Percentiles rank a stretch among this genome's conserved stretches.
These are phyloP conservation scores for Melanchra persicariae DNA, from an alignment of 2,888 invertebrate species.

Conservation along the genomic window DNA sequence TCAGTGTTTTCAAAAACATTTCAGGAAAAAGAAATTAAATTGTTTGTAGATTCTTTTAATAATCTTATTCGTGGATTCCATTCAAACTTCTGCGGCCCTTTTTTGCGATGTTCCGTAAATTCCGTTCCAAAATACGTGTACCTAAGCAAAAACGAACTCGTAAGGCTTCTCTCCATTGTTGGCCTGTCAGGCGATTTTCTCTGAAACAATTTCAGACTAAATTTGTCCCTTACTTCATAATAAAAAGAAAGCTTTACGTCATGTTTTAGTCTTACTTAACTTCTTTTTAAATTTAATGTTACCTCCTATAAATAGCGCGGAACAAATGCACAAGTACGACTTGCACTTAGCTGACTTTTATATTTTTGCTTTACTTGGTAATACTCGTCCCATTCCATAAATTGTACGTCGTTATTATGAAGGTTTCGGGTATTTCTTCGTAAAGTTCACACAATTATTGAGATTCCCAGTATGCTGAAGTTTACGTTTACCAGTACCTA, in stretches of 20 bases:
- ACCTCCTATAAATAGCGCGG: slow-evolving; percentile 13
- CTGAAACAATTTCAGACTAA: slow-evolving; percentile 19
- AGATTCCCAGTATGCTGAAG: not conserved
- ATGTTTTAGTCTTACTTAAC: not conserved
- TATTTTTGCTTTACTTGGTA: slow-evolving; percentile 16
- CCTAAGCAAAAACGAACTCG: slow-evolving; percentile 3
- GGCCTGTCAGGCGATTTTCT: slow-evolving; percentile 9
- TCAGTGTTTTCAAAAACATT: not conserved
- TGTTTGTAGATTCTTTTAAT: slow-evolving; percentile 1
- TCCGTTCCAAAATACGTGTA: slow-evolving; percentile 19
- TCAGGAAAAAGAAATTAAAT: not conserved
- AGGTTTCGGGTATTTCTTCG: not conserved
- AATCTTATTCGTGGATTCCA: not conserved
- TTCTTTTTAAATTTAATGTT: slow-evolving; percentile 4
- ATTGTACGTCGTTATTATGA: slow-evolving; percentile 14
- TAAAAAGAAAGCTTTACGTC: slow-evolving; percentile 10
- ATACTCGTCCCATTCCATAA: slow-evolving; percentile 1
- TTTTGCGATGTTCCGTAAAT: slow-evolving; percentile 9
- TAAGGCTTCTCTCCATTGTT: slow-evolving; percentile 26
- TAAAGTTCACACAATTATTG: slow-evolving; percentile 2
- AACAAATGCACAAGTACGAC: slow-evolving; percentile 3
- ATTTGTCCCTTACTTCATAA: slow-evolving; percentile 25
- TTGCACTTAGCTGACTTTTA: slow-evolving; percentile 32
- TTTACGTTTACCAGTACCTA: slow-evolving; percentile 1
- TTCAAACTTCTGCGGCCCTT: not conserved